These are phyloP conservation scores for Globodera ellingtonae DNA, from an alignment of 1,140 invertebrate genomes.

Conservation along the genomic window DNA sequence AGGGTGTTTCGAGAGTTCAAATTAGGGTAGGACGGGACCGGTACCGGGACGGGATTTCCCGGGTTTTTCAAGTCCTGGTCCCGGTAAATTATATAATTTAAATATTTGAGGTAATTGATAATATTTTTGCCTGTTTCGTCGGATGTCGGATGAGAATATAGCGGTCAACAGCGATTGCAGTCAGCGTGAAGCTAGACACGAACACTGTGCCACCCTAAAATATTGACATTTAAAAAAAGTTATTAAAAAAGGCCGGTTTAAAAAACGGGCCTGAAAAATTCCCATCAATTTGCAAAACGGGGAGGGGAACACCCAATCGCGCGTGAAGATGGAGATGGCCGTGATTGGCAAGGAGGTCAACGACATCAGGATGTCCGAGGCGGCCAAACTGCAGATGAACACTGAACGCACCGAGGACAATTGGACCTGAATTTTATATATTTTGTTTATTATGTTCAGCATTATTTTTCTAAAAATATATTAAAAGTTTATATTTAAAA, in stretches of 20 bases:
- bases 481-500: no score
- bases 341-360: slow-evolving; percentile 62
- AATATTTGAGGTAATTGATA: background rate
- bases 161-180: slow-evolving; percentile 62
- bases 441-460: no score
- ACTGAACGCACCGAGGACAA: slow-evolving; percentile 60
- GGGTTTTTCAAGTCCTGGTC: no score
- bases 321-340: slow-evolving; percentile 60
- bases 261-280: slow-evolving; percentile 56
- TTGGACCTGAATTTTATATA: slow-evolving; percentile 49
- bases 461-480: no score
- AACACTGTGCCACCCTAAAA: slow-evolving; percentile 64
- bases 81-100: no score
- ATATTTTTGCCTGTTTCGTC: slow-evolving; percentile 46
- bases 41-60: no score
- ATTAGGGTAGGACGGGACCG: no score
- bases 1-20: no score
- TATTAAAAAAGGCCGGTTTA: background rate
- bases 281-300: slow-evolving; percentile 64
- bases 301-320: slow-evolving; percentile 64
- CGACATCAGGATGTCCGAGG: slow-evolving; percentile 59
- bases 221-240: background rate
- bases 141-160: slow-evolving; percentile 61
- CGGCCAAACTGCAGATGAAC: slow-evolving; percentile 62
- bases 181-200: slow-evolving; percentile 64